Base-by-base conservation (phyloP, 2,888 invertebrate species). In the Stenodera caucasica region DNA sequence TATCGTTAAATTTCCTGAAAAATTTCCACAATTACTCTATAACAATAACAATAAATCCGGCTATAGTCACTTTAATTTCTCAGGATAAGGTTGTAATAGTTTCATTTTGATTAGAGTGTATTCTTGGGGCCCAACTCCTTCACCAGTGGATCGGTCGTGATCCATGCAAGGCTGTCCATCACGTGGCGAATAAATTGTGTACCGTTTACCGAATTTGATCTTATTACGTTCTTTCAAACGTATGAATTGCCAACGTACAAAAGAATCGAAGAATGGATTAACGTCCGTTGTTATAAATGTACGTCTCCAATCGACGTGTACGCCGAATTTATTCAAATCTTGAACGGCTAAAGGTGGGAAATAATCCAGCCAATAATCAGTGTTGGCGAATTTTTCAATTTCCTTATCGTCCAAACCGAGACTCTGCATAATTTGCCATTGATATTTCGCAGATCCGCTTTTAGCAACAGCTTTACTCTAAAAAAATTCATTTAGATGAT, bases 111-210 rank as follows among this genome's bases (percentile, higher is more conserved):
- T 88, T 0, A 99, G 84, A 1, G 97, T 98, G 77, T 99, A 99
- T 80, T 99, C 99, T 80, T 98, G 98, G 0, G 98, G 96, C 0
- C 96, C 98, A 4, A 98, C 98, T 51, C 98, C 98, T 83, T 99
- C 99, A 0, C 99, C 99, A 2, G 89, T 84, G 40, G 94, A 90
- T 70, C 99, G 86, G 80, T 99, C 99, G 78, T 99, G 99, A 80
- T 99, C 99, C 99, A 99, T 99, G 78, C 99, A 99, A 0, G 99
- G 98, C 78, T 99, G 99, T 8, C 91, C 91, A 81, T 99, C 99
- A 74, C 92, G 88, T 0, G 98, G 96, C 0, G 98, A 98, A 81
- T 88, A 99, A 67, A 99, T 92, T 0, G 98, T 96, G 77, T 98
- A 92, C 6, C 99, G 85, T 82, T 99, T 99, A 15, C 99, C 99